A percentile compares a stretch with the other conserved stretches of the same genome.
phyloP scores from a whole-genome alignment of 2,888 invertebrate genomes.

The Polydesmus complanatus region DNA sequence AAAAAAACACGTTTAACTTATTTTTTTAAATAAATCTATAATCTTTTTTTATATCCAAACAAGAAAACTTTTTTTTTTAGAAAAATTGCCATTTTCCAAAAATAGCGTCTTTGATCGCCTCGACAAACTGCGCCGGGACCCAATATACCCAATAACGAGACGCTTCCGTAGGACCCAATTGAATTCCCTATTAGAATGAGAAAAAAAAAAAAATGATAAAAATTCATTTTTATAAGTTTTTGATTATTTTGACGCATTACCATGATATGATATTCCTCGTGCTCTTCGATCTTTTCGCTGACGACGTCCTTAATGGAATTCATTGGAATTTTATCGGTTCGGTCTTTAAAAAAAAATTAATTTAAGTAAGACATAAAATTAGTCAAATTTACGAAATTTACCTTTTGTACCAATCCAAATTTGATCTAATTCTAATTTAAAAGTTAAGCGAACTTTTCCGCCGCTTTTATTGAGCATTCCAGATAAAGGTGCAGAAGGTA shows the following conservation, averaged over 20 bases:
- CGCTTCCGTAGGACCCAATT: conserved; percentile 79
- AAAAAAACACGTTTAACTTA: too few species aligned
- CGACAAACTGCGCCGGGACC: conserved; percentile 81
- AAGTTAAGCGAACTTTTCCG: conserved; percentile 76
- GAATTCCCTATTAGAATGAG: conserved; percentile 51
- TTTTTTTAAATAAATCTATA: not conserved
- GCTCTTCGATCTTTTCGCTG: conserved; percentile 69
- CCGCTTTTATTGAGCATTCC: conserved; percentile 85
- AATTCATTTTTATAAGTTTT: too few species aligned
- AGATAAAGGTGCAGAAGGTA: conserved; percentile 65
- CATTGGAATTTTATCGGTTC: conserved; percentile 83
- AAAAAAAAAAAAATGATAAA: too few species aligned
- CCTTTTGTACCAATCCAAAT: conserved; percentile 70
- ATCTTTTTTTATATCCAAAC: not conserved
- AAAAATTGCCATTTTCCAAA: conserved; percentile 62
- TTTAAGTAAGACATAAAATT: not conserved
- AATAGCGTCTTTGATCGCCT: conserved; percentile 79
- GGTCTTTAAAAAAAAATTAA: too few species aligned
- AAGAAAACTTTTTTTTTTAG: conserved; percentile 2
- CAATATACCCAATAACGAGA: conserved; percentile 87
- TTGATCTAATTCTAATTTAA: conserved; percentile 71
- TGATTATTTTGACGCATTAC: too few species aligned
- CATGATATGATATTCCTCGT: conserved; percentile 83
- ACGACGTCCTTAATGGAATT: conserved; percentile 68
- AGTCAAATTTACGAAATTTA: conserved; percentile 19